Base-by-base conservation (phyloP, 2,797 vertebrate species). In the Crypturellus tataupa region DNA sequence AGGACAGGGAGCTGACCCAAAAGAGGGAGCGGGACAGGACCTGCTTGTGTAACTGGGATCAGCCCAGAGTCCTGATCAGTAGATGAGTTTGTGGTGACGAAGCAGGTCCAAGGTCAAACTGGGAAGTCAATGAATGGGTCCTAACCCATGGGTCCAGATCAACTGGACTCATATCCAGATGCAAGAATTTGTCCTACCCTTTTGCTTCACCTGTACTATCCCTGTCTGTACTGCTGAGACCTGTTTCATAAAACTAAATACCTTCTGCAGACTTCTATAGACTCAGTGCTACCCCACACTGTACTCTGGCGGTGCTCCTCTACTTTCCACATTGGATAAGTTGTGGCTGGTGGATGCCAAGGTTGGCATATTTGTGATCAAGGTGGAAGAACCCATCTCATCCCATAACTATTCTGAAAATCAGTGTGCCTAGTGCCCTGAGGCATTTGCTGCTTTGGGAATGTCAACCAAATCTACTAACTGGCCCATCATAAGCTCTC, bases 341-440 rank as follows among this genome's bases (percentile, higher is more conserved):
- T 68, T 39, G 35, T 12, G 23, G 6, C 56, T 83, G 42, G 18
- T 37, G 39, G 9, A 3, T 62, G 56, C 6, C 3, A 6, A 19
- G 1, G 7, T 23, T 17, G 11, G 4, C 46, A 53, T 86, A 23
- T 56, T 49, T 62, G 40, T 4, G 3, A 47, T 44, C 4, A 23
- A 7, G 9, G 10, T 59, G 35, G 37, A 85, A 20, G 51, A 51
- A 25, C 49, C 49, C 17, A 44, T 44, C 42, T 17, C 42, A 44
- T 18, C 17, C 42, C 42, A 44, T 42, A 67, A 62, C 7, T 0
- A 0, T 17, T 24, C 23, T 37, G 69, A 86, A 65, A 49, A 65
- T 8, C 2, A 4, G 17, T 12, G 10, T 0, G 0, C 58, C 40
- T 33, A 10, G 18, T 44, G 1, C 21, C 40, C 2, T 8, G 49